phyloP scores from a whole-genome alignment of 2,113 vertebrate genomes.

The Falcunculus frontatus region DNA sequence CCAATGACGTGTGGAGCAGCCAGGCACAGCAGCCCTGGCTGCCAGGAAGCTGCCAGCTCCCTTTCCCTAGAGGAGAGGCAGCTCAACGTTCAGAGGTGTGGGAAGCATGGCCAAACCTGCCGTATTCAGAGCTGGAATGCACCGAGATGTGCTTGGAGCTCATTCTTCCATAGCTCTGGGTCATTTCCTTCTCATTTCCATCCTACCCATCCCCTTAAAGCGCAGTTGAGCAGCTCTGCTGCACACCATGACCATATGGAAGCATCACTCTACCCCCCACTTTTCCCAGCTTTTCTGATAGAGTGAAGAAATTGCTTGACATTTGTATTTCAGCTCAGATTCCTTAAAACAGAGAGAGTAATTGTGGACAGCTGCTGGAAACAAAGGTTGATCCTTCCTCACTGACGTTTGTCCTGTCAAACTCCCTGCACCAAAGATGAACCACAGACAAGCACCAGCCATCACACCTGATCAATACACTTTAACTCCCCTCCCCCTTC shows the following conservation, averaged over 20 bases:
- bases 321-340: background rate
- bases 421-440: background rate
- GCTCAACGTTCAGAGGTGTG: rapidly evolving
- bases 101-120: background rate
- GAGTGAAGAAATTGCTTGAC: background rate
- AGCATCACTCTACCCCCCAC: background rate
- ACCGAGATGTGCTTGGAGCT: background rate
- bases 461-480: background rate
- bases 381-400: background rate
- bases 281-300: background rate
- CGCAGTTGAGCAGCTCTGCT: background rate
- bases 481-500: background rate
- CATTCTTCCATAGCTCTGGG: background rate
- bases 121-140: background rate
- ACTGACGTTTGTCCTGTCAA: background rate
- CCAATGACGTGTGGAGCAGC: background rate
- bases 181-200: background rate
- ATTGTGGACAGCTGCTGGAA: background rate
- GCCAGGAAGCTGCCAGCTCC: background rate
- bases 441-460: background rate
- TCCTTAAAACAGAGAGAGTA: background rate
- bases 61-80: background rate
- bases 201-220: background rate
- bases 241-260: background rate
- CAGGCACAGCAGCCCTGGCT: background rate